Percentiles rank a stretch among this genome's conserved stretches.
phyloP scores from a whole-genome alignment of 2,888 invertebrate species.

The Brachypterus glaber region DNA sequence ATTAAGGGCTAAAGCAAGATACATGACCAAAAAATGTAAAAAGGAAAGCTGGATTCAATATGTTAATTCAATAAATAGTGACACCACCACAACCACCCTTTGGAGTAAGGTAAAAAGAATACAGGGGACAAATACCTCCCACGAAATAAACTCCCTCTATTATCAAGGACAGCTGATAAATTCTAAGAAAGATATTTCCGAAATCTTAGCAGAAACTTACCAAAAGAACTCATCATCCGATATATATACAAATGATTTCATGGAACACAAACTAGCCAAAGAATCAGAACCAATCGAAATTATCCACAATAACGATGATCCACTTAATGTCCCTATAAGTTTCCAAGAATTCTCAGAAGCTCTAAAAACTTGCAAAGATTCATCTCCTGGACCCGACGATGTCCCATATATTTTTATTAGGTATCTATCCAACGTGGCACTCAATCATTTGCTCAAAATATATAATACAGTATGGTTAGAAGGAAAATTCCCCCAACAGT shows the following conservation, averaged over 20 bases:
- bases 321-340: conserved; percentile 10
- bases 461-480: conserved; percentile 10
- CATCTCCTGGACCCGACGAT: conserved; percentile 12
- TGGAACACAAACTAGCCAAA: background rate
- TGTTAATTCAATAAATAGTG: conserved; percentile 7
- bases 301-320: conserved; percentile 6
- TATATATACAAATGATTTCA: conserved; percentile 7
- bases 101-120: conserved; percentile 17
- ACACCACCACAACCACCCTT: conserved; percentile 11
- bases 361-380: conserved; percentile 7
- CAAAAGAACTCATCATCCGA: conserved; percentile 6
- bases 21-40: conserved; percentile 13
- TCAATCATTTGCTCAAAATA: conserved; percentile 7
- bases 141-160: conserved; percentile 2
- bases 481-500: conserved; percentile 10
- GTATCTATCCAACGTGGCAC: conserved; percentile 8
- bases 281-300: conserved; percentile 5
- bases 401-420: conserved; percentile 11
- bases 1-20: conserved; percentile 14
- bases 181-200: conserved; percentile 5
- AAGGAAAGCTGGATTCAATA: conserved; percentile 14
- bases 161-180: background rate
- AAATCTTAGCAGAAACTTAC: conserved; percentile 3
- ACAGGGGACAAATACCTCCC: conserved; percentile 9
- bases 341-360: conserved; percentile 11